Evolutionary conservation across 2,113 vertebrate genomes (phyloP).

Genomic region (Saccopteryx leptura): DNA sequence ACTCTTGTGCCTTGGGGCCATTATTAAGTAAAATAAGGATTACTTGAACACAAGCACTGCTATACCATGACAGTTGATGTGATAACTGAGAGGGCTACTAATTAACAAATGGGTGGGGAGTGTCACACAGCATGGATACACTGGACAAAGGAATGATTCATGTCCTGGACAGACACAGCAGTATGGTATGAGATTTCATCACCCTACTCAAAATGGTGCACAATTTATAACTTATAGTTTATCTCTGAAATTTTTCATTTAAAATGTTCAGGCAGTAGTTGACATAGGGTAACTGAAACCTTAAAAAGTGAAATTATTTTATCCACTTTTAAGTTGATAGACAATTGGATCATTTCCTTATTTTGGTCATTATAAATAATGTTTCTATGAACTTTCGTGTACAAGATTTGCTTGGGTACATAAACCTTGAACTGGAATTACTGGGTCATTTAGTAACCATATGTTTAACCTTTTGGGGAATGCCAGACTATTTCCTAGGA

Average conservation of each 20-base stretch:
- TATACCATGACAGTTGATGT: not conserved
- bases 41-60: too few relatives aligned
- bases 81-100: not conserved
- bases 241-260: not conserved
- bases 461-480: not conserved
- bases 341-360: not conserved
- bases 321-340: not conserved
- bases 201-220: not conserved
- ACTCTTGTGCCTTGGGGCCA: not conserved
- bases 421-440: not conserved
- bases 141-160: not conserved
- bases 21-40: too few relatives aligned
- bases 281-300: not conserved
- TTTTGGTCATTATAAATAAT: constrained; percentile 32
- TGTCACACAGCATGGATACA: not conserved
- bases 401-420: not conserved
- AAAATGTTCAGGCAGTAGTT: not conserved
- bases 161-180: not conserved
- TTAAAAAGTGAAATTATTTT: not conserved
- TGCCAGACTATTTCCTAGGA: not conserved
- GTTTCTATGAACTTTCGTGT: not conserved
- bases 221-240: not conserved
- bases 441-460: not conserved
- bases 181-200: not conserved
- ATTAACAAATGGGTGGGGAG: not conserved